Base-by-base conservation (phyloP, 1,140 invertebrate species). In the Ostrea denselamellosa region DNA sequence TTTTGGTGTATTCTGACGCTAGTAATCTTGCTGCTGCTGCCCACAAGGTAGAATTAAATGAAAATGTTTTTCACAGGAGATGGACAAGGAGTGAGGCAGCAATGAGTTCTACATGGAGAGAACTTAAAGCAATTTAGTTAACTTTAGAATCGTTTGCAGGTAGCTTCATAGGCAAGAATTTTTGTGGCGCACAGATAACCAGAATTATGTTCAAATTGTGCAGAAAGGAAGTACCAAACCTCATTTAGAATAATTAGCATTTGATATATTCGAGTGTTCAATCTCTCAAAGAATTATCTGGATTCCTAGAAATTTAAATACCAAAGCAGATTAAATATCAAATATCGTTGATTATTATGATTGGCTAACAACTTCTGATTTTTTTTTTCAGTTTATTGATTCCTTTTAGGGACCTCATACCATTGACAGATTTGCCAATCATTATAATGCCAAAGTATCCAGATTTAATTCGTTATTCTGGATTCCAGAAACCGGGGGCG, bases 381-480 rank as follows among this genome's bases (percentile, higher is more conserved):
- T 87, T 83, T n/a, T n/a, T n/a, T 85, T 85, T 58, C 12, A 56
- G 12, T 85, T 85, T 25, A 56, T 85, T 10, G 54, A 85, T 58
- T 22, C 19, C 44, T 7, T 58, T 85, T 17, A 52, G n/a, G n/a
- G n/a, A n/a, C n/a, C n/a, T n/a, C n/a, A n/a, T n/a, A n/a, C n/a
- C n/a, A n/a, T n/a, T n/a, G n/a, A 56, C 25, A 85, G 83, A 28
- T 85, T 85, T 85, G 53, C 83, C 8, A 58, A 34, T 56, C 2
- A 5, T 85, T 54, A 53, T 44, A 85, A 56, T 17, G 14, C 62
- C 0, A 85, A 85, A 22, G 19, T 85, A 58, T 19, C 54, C 3
- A 65, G 54, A 83, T 87, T 87, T 77, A 87, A 83, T 52, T 87
- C 81, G 81, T 54, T 62, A n/a, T n/a, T n/a, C n/a, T n/a, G n/a